Evolutionary conservation across 2,797 vertebrate genomes (phyloP).

Genomic region (Paratrypauchen microcephalus): DNA sequence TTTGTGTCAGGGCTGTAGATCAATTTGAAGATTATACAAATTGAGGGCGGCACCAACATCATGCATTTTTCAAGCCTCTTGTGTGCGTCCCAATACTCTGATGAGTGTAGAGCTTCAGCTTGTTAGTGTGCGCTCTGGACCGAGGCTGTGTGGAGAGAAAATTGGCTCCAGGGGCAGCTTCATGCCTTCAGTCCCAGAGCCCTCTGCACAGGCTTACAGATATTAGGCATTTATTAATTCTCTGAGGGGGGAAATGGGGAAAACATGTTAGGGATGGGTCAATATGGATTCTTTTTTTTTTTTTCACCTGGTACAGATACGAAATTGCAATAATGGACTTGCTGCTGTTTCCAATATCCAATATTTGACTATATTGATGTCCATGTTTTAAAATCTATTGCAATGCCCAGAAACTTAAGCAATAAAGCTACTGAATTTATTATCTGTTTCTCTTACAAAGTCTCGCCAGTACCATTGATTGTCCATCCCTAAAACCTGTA

Average conservation of each 20-base stretch:
- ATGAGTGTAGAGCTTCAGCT: conserved; percentile 56
- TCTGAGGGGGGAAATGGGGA: conserved; percentile 29
- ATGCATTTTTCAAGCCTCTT: conserved; percentile 68
- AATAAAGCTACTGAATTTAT: too few species aligned
- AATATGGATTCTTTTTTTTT: conserved; percentile 21
- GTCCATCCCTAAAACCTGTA: too few species aligned
- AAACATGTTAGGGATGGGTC: conserved; percentile 17
- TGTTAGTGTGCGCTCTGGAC: conserved; percentile 73
- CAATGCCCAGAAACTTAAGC: too few species aligned
- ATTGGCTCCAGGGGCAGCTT: conserved; percentile 61
- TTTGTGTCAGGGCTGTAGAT: conserved; percentile 57
- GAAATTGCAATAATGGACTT: background rate
- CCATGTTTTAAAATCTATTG: too few species aligned
- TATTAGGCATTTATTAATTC: conserved; percentile 38
- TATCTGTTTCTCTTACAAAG: too few species aligned
- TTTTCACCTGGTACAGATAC: background rate
- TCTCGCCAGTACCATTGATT: too few species aligned
- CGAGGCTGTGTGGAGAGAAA: conserved; percentile 59
- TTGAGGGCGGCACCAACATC: conserved; percentile 56
- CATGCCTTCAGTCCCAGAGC: conserved; percentile 61
- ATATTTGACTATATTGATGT: too few species aligned
- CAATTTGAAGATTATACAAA: conserved; percentile 72
- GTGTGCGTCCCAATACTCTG: conserved; percentile 64
- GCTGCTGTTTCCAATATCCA: background rate
- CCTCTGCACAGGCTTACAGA: conserved; percentile 50